These are phyloP conservation scores for Ditylenchus weischeri DNA, from an alignment of 2,888 invertebrate species.

Conservation along the genomic window DNA sequence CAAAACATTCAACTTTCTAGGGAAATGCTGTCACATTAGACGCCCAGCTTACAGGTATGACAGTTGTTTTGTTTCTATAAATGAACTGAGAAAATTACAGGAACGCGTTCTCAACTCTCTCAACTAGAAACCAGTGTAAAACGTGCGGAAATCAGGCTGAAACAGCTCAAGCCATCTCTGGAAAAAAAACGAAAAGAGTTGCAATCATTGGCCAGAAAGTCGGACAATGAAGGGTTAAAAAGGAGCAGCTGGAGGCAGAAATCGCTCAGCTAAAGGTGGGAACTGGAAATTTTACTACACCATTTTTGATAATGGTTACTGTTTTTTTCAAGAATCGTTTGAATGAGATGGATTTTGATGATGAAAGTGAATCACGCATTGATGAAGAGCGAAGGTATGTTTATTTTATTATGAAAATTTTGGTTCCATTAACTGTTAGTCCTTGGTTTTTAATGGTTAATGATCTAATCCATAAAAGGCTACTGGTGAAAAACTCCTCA, in stretches of 20 bases:
- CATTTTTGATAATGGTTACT: background rate
- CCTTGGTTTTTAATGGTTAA: no score
- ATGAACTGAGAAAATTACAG: constrained; percentile 1
- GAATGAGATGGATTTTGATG: constrained; percentile 31
- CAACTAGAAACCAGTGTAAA: constrained; percentile 28
- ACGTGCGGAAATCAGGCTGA: constrained; percentile 49
- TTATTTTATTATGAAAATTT: no score
- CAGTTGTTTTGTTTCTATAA: background rate
- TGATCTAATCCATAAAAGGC: no score
- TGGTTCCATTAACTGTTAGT: no score
- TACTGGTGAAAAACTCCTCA: no score
- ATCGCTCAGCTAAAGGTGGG: constrained; percentile 21
- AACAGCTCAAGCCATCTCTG: constrained; percentile 44
- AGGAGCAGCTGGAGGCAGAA: constrained; percentile 43
- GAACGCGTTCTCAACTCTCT: constrained; percentile 23
- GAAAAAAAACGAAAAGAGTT: constrained; percentile 29
- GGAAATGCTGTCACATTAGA: constrained; percentile 76
- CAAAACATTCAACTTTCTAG: background rate
- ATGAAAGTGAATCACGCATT: constrained; percentile 18
- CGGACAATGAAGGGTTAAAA: constrained; percentile 27
- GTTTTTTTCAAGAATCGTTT: constrained; percentile 28
- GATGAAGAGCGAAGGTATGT: constrained; percentile 13
- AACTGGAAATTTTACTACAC: background rate
- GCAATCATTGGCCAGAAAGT: constrained; percentile 11
- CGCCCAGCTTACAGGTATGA: constrained; percentile 73